Percentiles rank a stretch among this genome's conserved stretches.
Evolutionary conservation across 2,797 vertebrate species (phyloP).

Genomic region (Heliangelus exortis): DNA sequence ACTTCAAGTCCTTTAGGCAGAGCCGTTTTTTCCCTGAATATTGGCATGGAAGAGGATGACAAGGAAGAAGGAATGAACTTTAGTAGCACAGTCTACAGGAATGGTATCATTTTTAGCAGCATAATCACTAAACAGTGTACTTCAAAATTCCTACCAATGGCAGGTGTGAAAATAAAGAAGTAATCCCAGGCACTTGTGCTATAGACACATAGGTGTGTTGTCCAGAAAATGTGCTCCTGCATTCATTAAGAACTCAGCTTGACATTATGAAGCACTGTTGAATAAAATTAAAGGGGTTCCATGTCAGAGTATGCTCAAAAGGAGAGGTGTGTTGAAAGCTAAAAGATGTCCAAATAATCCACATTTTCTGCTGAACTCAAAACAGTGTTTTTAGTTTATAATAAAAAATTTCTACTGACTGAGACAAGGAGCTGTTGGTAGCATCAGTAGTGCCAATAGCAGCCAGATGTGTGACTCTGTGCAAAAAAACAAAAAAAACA

Average conservation of each 20-base stretch:
- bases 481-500: not conserved
- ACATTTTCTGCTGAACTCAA: not conserved
- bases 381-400: not conserved
- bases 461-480: not conserved
- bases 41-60: not conserved
- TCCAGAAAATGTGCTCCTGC: conserved; percentile 9
- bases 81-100: not conserved
- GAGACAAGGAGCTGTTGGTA: not conserved
- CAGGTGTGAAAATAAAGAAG: not conserved
- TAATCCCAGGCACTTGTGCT: not conserved
- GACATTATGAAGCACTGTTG: not conserved
- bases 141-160: not conserved
- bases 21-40: not conserved
- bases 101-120: not conserved
- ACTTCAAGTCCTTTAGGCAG: not conserved
- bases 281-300: not conserved
- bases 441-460: not conserved
- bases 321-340: not conserved
- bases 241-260: not conserved
- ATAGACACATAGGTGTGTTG: not conserved
- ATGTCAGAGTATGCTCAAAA: not conserved
- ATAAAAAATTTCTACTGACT: not conserved
- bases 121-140: not conserved
- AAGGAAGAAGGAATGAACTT: not conserved
- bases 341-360: not conserved